Evolutionary conservation across 2,797 vertebrate genomes (phyloP), one percentile per base, ranked within the genome.

Genomic region (Poeciliopsis gracilis): DNA sequence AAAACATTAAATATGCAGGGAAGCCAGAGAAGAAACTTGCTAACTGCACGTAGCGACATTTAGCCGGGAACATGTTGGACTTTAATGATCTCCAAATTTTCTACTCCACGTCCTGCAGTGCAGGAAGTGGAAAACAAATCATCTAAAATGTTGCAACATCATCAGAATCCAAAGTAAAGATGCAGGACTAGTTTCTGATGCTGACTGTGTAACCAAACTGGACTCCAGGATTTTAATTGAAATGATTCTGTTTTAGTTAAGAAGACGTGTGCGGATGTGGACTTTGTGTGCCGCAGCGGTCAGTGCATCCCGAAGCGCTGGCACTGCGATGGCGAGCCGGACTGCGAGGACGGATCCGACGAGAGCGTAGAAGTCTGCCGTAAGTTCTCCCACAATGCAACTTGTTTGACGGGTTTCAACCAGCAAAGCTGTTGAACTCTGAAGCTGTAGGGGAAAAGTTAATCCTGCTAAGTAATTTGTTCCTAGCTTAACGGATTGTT

Each of bases 291-390:
- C 88, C 87, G 77, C 75, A 99, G 96, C 28, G 97, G 98, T n/a
- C 98, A 98, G 45, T 99, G 98, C 84, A 92, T 99, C 76, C 98
- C 98, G 0, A 97, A 95, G 92, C 94, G 97, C 15, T 99, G 98
- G 98, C 97, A 98, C 82, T 99, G 98, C 73, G 98, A 99, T 5
- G 98, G 98, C 0, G 98, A 99, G 79, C 96, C 97, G 0, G 98
- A 99, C 92, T 99, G 98, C 0, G 98, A 99, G 85, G 98, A 99
- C 7, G 97, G 95, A 0, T 98, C 98, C 0, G 98, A 99, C 0
- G 98, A 99, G 93, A 97, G 95, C 77, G 75, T 94, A 0, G 97
- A 98, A 38, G 94, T 98, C 85, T 99, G 98, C 92, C 95, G 98
- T 99, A 94, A 99, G 98, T 98, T 81, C 0, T 71, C 16, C 15